A percentile compares a stretch with the other conserved stretches of the same genome.
These are phyloP conservation scores for Meiosimyza platycephala DNA, from an alignment of 2,888 invertebrate genomes.

Conservation along the genomic window DNA sequence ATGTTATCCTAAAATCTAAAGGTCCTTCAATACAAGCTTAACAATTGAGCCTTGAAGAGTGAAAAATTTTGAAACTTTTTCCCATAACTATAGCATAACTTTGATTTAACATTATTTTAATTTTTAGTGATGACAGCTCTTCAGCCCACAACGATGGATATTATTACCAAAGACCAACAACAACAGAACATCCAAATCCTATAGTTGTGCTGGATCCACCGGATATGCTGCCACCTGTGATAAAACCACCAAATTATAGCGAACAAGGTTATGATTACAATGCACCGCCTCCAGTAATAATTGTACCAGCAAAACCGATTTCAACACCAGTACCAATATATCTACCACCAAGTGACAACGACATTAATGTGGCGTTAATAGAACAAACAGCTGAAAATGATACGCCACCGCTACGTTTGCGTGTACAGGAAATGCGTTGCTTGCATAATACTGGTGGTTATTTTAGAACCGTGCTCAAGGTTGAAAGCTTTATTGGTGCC, in stretches of 20 bases:
- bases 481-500: constrained; percentile 62
- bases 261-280: constrained; percentile 57
- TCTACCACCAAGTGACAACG: constrained; percentile 44
- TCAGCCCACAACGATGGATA: constrained; percentile 45
- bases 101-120: no score
- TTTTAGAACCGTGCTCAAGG: constrained; percentile 65
- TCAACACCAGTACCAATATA: constrained; percentile 57
- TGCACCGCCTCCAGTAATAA: constrained; percentile 46
- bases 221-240: constrained; percentile 39
- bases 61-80: no score
- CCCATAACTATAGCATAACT: no score
- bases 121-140: neutral
- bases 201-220: constrained; percentile 57
- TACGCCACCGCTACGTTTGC: constrained; percentile 53
- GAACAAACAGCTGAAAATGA: constrained; percentile 29
- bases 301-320: constrained; percentile 39
- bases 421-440: constrained; percentile 64
- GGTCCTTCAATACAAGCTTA: no score
- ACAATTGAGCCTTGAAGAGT: no score
- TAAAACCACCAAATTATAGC: neutral
- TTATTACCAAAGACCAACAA: constrained; percentile 46
- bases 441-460: constrained; percentile 55
- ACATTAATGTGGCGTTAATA: neutral
- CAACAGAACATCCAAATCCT: constrained; percentile 46
- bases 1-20: no score